These are phyloP conservation scores for Agrypnus murinus DNA, from an alignment of 2,888 invertebrate species.

Conservation along the genomic window DNA sequence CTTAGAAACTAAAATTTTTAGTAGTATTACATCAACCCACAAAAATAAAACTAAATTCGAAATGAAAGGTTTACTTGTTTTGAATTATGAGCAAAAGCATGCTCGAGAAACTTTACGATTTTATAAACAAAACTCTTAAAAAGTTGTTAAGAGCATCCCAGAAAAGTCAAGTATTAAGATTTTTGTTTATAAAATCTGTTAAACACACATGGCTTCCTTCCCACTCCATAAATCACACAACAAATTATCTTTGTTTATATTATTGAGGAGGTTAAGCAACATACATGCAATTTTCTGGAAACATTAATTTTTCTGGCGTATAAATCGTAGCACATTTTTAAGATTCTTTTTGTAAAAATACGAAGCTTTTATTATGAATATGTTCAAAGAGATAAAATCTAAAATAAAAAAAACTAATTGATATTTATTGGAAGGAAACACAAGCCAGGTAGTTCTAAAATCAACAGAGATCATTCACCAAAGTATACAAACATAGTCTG, in stretches of 20 bases:
- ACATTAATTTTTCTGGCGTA: neutral
- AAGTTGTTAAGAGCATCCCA: slow-evolving; percentile 31
- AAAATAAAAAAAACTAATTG: slow-evolving; percentile 27
- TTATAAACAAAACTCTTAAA: slow-evolving; percentile 52
- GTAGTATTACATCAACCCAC: too few relatives aligned
- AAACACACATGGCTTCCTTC: slow-evolving; percentile 55
- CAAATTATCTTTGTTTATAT: slow-evolving; percentile 56
- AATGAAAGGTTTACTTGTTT: too few relatives aligned
- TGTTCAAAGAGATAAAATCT: slow-evolving; percentile 2
- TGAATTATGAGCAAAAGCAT: too few relatives aligned
- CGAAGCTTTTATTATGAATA: too few relatives aligned
- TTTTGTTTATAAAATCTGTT: slow-evolving; percentile 55
- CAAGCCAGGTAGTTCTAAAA: slow-evolving; percentile 42
- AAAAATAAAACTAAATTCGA: too few relatives aligned
- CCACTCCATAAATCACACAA: slow-evolving; percentile 56
- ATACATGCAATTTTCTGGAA: slow-evolving; percentile 37
- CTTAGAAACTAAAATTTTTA: neutral
- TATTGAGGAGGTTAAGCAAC: slow-evolving; percentile 31
- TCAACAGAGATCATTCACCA: slow-evolving; percentile 38
- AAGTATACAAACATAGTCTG: slow-evolving; percentile 36
- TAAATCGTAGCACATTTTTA: too few relatives aligned
- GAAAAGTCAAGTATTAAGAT: slow-evolving; percentile 39
- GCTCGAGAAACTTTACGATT: slow-evolving; percentile 49
- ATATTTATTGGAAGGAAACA: slow-evolving; percentile 28
- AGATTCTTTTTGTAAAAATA: too few relatives aligned